Evolutionary conservation across 2,888 invertebrate species (phyloP).

Genomic region (Muscina levida): DNA sequence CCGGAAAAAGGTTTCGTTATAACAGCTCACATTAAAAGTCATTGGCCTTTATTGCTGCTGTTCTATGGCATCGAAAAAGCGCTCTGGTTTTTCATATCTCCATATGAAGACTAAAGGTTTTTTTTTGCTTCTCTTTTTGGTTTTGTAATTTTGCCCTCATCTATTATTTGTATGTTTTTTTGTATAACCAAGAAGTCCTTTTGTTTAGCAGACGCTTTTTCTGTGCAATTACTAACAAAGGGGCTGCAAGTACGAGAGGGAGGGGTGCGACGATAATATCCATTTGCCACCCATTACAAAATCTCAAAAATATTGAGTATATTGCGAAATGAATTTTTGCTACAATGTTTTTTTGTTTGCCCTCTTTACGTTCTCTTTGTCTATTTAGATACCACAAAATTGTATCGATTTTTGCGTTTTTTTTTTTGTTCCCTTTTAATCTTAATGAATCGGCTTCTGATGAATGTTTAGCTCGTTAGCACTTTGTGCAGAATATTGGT

Average conservation of each 20-base stretch:
- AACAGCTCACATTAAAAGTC: slow-evolving; percentile 22
- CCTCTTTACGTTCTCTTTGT: neutral
- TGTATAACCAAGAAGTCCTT: neutral
- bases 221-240: too few species aligned
- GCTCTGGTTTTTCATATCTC: neutral
- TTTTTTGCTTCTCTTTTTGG: neutral
- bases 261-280: too few species aligned
- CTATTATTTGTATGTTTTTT: too few species aligned
- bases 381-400: neutral
- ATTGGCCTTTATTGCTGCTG: slow-evolving; percentile 31
- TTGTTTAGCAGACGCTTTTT: neutral
- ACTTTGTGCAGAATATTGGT: neutral
- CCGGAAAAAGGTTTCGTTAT: neutral
- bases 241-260: too few species aligned
- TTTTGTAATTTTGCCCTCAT: neutral
- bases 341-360: slow-evolving; percentile 41
- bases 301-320: neutral
- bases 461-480: slow-evolving; percentile 13
- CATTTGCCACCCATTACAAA: too few species aligned
- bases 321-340: slow-evolving; percentile 52
- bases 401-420: neutral
- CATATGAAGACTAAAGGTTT: neutral
- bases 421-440: neutral
- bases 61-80: slow-evolving; percentile 5
- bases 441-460: neutral